Base-by-base conservation (phyloP, 2,797 vertebrate species). In the Notolabrus celidotus region DNA sequence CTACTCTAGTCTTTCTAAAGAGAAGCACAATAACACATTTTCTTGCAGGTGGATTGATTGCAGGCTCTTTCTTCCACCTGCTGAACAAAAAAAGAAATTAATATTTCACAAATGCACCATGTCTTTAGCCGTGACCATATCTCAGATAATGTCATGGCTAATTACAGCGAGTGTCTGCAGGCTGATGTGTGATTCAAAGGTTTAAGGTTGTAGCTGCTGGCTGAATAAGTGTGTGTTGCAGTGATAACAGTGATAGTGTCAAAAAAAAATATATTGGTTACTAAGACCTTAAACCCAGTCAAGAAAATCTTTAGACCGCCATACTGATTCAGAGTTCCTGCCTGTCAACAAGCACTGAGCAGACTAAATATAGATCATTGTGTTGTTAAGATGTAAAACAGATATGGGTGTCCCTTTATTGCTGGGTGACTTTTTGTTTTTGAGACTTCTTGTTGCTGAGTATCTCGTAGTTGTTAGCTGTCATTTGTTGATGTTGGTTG, bases 231-330 rank as follows among this genome's bases (percentile, higher is more conserved):
- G 58, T 31, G 64, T 9, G 10, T 22, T 69, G 67, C 10, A 33
- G 25, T 46, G 55, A 59, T 50, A 31, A 74, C 16, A 53, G 20
- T 5, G 25, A 9, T 16, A 7, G 62, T 52, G 69, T 60, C 68
- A 70, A 59, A 71, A 55, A 29, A 71, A 55, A 29, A 77, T 38
- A 67, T 61, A 5, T 22, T 33, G 64, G 50, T 66, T 67, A 62
- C 75, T 56, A 70, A 59, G 78, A 77, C 47, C 51, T 43, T 36
- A 61, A 14, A 54, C 17, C 0, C 3, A 52, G 22, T 65, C 45
- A 55, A 56, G 17, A 69, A 71, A 68, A 81, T 67, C 17, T 29
- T n/a, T n/a, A n/a, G n/a, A n/a, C n/a, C n/a, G n/a, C 31, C 55
- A 25, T 22, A 7, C n/a, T n/a, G 56, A 59, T n/a, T 43, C 50